A percentile compares a stretch with the other conserved stretches of the same genome.
phyloP scores from a whole-genome alignment of 2,797 vertebrate species.

The Anableps anableps region DNA sequence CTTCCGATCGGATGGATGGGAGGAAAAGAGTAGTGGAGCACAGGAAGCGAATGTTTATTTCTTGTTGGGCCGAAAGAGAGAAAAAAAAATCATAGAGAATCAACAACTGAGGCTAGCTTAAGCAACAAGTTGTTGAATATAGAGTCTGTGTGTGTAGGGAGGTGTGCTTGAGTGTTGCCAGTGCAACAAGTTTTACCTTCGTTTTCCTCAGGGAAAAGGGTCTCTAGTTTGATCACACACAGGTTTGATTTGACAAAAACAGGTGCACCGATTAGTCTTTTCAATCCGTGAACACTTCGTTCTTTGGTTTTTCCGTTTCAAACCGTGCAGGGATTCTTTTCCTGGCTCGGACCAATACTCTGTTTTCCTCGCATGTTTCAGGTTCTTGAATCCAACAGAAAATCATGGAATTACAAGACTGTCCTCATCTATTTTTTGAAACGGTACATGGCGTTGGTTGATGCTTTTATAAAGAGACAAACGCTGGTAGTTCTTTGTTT shows the following conservation, averaged over 20 bases:
- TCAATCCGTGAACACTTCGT: too few relatives aligned
- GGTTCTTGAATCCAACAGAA: background rate
- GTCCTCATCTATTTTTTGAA: background rate
- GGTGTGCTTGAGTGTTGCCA: background rate
- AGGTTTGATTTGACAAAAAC: background rate
- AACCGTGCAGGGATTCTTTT: too few relatives aligned
- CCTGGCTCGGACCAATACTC: background rate
- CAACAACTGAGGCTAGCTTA: conserved; percentile 19
- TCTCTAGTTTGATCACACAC: background rate
- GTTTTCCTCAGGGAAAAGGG: background rate
- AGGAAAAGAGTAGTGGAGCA: conserved; percentile 28
- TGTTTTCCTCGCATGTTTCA: background rate
- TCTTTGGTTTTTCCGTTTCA: too few relatives aligned
- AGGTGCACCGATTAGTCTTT: background rate
- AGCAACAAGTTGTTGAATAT: conserved; percentile 45
- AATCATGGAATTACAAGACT: background rate
- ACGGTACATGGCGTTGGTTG: background rate
- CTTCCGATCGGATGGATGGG: conserved; percentile 10
- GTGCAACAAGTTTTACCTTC: background rate
- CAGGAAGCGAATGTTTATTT: conserved; percentile 66
- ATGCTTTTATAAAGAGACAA: background rate
- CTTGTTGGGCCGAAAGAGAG: conserved; percentile 47
- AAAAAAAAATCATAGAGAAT: background rate
- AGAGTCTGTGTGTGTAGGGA: conserved; percentile 18
- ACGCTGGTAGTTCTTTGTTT: background rate